Base-by-base conservation (phyloP, 1,140 invertebrate genomes). In the Bombus breviceps region DNA sequence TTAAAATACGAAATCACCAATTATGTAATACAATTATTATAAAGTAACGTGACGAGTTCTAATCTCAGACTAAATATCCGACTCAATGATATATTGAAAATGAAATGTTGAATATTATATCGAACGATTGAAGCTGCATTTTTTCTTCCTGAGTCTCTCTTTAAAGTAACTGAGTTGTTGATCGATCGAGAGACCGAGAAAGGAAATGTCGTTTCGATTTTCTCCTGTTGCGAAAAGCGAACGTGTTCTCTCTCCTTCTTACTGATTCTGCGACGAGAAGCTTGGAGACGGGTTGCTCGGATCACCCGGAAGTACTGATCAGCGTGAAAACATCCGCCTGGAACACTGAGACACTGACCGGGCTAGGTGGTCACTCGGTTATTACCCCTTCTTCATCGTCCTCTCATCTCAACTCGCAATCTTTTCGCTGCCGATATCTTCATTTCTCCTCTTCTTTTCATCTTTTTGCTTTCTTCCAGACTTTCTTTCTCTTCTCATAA, bases 291-390 rank as follows among this genome's bases (percentile, higher is more conserved):
- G 71, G 18, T 66, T 74, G 34, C 59, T 25, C 47, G 15, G 57
- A 72, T 81, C 69, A 74, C 47, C 78, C 78, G 78, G 84, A 85
- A 85, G 43, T 91, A 91, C 86, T 91, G 82, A 86, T 85, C 86
- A 59, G 64, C 13, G 72, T 83, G 86, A 91, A 91, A 91, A 91
- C 89, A 91, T 91, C 85, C 74, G 77, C 74, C 85, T 89, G 88
- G 83, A 88, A 89, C 85, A 91, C 76, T 91, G 88, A 91, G 81
- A 91, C 88, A 91, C 89, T 91, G 91, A 91, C 91, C 89, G 83
- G 85, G 83, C 86, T 86, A 88, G 57, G 66, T 89, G 88, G 83
- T 91, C 88, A 89, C 85, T 85, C 87, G 89, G 82, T 89, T 87
- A 90, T 86, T 84, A 81, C 71, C 79, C 84, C 84, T 72, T 73